These are phyloP conservation scores for Coecobrya sp. DNA, from an alignment of 2,888 invertebrate species.

Conservation along the genomic window DNA sequence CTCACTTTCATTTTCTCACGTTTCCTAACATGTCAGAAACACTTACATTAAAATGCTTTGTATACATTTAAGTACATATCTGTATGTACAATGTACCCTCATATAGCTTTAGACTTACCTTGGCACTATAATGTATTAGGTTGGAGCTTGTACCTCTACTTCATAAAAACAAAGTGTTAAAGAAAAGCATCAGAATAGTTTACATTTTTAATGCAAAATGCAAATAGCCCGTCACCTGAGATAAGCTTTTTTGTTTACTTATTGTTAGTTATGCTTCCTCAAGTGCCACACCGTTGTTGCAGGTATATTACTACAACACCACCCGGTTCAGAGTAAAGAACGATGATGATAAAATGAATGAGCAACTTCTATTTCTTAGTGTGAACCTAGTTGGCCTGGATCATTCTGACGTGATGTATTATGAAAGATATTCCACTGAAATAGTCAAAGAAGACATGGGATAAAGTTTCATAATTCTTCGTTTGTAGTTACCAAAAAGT, in stretches of 20 bases:
- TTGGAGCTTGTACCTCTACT: neutral
- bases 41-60: slow-evolving; percentile 49
- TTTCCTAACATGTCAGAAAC: slow-evolving; percentile 66
- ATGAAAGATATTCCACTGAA: slow-evolving; percentile 29
- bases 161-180: neutral
- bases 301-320: neutral
- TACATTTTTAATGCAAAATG: slow-evolving; percentile 80
- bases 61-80: slow-evolving; percentile 3
- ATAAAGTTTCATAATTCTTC: slow-evolving; percentile 60
- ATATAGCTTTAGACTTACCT: neutral
- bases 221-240: slow-evolving; percentile 77
- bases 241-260: slow-evolving; percentile 64
- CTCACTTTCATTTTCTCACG: slow-evolving; percentile 73
- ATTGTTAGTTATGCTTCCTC: slow-evolving; percentile 73
- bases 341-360: slow-evolving; percentile 65
- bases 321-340: slow-evolving; percentile 15
- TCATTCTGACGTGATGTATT: slow-evolving; percentile 5
- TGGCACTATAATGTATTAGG: neutral
- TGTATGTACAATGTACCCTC: too few relatives aligned
- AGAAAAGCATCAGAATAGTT: slow-evolving; percentile 64
- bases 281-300: slow-evolving; percentile 18
- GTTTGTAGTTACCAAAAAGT: neutral
- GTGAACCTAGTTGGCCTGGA: slow-evolving; percentile 58
- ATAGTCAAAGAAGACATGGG: slow-evolving; percentile 33
- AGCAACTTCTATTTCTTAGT: slow-evolving; percentile 10